Percentiles rank a stretch among this genome's conserved stretches.
phyloP scores from a whole-genome alignment of 2,888 invertebrate genomes.

The Beris morrisii region DNA sequence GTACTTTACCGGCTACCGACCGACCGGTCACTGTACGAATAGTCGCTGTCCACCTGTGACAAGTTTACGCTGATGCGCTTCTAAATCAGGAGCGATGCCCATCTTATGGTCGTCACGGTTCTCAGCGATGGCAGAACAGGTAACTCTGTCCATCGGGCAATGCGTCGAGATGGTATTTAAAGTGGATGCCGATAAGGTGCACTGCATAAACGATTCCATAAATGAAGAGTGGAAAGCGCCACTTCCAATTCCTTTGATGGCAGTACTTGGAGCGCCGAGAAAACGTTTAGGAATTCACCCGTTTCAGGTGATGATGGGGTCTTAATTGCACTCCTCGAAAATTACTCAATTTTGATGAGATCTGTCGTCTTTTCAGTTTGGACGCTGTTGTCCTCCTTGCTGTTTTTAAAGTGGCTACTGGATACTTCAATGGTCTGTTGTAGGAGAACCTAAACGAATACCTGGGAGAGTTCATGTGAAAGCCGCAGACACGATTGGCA shows the following conservation, averaged over 20 bases:
- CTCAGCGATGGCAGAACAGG: constrained; percentile 9
- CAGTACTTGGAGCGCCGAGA: constrained; percentile 25
- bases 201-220: constrained; percentile 29
- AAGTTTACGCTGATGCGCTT: constrained; percentile 28
- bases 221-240: constrained; percentile 35
- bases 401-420: too few relatives aligned
- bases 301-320: constrained; percentile 14
- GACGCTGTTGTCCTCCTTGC: neutral
- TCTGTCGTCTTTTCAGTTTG: neutral
- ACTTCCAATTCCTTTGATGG: constrained; percentile 34
- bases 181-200: constrained; percentile 24
- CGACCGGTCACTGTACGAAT: too few relatives aligned
- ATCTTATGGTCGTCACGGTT: constrained; percentile 14
- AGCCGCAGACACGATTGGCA: too few relatives aligned
- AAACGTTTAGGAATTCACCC: constrained; percentile 29
- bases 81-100: constrained; percentile 31
- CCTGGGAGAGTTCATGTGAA: too few relatives aligned
- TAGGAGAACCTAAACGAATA: too few relatives aligned
- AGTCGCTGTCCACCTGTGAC: constrained; percentile 23
- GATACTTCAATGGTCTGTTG: too few relatives aligned
- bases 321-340: constrained; percentile 24
- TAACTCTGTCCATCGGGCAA: too few relatives aligned
- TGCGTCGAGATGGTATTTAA: constrained; percentile 18
- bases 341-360: constrained; percentile 27
- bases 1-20: neutral